These are phyloP conservation scores for Zosterops lateralis DNA, from an alignment of 2,113 vertebrate genomes.

Conservation along the genomic window DNA sequence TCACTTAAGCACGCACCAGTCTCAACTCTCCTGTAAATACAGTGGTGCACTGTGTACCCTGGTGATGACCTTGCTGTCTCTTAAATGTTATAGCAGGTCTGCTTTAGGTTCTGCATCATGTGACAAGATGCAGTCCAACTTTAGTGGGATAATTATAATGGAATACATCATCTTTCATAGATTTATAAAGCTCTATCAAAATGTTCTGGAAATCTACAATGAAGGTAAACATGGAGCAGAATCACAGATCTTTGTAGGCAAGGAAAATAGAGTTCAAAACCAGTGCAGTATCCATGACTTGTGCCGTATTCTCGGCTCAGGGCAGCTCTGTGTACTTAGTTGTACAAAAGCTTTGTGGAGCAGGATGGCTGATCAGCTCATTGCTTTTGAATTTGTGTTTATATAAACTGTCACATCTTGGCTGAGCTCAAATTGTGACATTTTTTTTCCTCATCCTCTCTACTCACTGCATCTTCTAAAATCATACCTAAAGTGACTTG, in stretches of 20 bases:
- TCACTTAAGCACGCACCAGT: not conserved
- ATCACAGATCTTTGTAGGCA: not conserved
- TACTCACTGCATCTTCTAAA: not conserved
- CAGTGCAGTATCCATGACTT: rapidly evolving
- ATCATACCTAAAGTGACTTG: not conserved
- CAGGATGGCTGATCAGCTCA: not conserved
- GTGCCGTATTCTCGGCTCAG: not conserved
- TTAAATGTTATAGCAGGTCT: not conserved
- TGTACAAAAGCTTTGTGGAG: not conserved
- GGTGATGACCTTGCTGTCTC: not conserved
- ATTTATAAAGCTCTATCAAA: not conserved
- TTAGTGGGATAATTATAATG: not conserved
- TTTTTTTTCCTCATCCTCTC: not conserved
- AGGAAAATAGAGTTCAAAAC: not conserved
- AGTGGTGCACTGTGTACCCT: not conserved
- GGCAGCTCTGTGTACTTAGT: not conserved
- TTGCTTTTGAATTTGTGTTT: not conserved
- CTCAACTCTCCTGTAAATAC: not conserved
- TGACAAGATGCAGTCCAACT: not conserved
- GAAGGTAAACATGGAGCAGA: not conserved
- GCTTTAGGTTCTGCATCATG: not conserved
- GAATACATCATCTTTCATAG: not conserved
- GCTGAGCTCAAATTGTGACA: not conserved
- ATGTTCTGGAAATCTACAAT: not conserved
- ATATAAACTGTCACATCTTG: not conserved